These are phyloP conservation scores for Heliconius cydno DNA, from an alignment of 2,888 invertebrate genomes.

Conservation along the genomic window DNA sequence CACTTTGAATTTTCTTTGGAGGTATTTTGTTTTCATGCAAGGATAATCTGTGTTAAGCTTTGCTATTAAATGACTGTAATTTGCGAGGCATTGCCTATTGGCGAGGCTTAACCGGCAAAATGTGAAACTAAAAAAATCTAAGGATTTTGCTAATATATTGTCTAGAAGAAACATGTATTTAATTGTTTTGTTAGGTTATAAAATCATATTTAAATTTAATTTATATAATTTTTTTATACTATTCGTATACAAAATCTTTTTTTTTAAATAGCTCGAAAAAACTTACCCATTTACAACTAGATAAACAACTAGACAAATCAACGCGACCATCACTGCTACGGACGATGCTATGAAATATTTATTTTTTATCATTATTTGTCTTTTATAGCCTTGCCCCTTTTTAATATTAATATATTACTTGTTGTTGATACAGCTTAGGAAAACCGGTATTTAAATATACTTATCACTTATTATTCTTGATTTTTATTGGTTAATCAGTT, in stretches of 20 bases:
- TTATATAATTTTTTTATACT: neutral
- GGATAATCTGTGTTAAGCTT: no score
- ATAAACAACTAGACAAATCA: neutral
- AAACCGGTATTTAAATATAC: neutral
- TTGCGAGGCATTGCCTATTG: no score
- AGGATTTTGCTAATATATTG: no score
- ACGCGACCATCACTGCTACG: neutral
- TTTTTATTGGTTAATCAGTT: neutral
- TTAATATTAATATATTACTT: neutral
- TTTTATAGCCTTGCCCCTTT: neutral
- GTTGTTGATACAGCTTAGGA: neutral
- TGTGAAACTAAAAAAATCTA: no score
- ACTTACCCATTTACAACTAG: conserved; percentile 5
- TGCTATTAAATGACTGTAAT: no score
- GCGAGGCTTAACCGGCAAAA: no score
- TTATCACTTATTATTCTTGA: neutral
- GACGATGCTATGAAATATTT: conserved; percentile 9
- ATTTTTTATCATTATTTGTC: neutral
- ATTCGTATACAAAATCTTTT: neutral
- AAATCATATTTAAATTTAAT: neutral
- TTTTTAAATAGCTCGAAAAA: neutral
- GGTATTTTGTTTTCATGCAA: no score
- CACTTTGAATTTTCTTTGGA: no score
- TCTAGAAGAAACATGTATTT: no score
- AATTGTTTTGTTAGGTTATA: no score